Evolutionary conservation across 2,113 vertebrate genomes (phyloP).

Genomic region (Raphicerus campestris): DNA sequence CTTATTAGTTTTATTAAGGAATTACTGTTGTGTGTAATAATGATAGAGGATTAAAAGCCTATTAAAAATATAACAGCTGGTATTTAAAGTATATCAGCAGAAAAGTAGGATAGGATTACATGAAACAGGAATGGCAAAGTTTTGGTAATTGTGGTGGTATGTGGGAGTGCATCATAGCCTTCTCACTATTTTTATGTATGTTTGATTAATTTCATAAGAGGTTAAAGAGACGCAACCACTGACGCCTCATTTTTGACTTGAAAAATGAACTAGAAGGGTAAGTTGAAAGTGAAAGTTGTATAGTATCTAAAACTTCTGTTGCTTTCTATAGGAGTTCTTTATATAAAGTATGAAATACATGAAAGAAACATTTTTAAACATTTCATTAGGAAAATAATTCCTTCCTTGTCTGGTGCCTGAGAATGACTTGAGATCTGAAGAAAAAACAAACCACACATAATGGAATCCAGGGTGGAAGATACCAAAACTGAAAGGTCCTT

Average conservation of each 20-base stretch:
- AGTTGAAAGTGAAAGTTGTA: constrained; percentile 21
- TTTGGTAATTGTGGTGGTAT: background rate
- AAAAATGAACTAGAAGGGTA: background rate
- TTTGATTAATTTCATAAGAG: constrained; percentile 28
- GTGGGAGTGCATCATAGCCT: background rate
- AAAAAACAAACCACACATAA: background rate
- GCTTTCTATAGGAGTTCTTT: constrained; percentile 20
- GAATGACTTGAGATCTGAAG: background rate
- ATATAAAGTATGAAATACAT: background rate
- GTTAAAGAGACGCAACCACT: background rate
- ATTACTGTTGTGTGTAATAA: background rate
- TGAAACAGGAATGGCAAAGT: background rate
- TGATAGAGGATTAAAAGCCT: background rate
- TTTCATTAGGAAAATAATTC: constrained; percentile 28
- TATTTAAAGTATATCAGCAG: background rate
- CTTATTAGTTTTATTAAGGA: background rate
- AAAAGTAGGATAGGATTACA: background rate
- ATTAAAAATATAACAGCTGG: background rate
- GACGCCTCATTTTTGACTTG: background rate
- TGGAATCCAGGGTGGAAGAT: background rate
- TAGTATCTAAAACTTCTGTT: background rate
- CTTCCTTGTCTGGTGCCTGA: background rate
- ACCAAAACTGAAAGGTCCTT: background rate
- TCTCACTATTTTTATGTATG: background rate
- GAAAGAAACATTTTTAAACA: constrained; percentile 8